These are phyloP conservation scores for Subacronicta megacephala DNA, from an alignment of 2,888 invertebrate genomes.

Conservation along the genomic window DNA sequence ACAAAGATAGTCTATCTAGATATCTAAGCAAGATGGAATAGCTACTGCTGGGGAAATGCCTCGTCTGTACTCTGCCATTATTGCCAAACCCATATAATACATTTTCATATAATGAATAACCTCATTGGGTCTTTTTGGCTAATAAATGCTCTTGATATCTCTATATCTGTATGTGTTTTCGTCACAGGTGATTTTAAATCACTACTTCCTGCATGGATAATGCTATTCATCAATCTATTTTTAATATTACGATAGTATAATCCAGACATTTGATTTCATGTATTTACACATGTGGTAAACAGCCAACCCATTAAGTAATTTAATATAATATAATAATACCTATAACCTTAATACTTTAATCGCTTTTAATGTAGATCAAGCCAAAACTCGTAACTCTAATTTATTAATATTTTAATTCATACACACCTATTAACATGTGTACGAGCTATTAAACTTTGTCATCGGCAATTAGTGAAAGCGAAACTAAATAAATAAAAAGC, in stretches of 20 bases:
- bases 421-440: slow-evolving; percentile 82
- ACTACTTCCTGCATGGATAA: neutral
- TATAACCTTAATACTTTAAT: slow-evolving; percentile 7
- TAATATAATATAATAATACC: too few relatives aligned
- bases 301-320: slow-evolving; percentile 4
- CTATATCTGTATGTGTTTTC: too few relatives aligned
- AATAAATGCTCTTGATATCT: too few relatives aligned
- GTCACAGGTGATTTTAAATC: neutral
- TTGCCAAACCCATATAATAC: neutral
- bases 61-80: neutral
- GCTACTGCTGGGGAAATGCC: too few relatives aligned
- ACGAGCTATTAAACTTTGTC: slow-evolving; percentile 85
- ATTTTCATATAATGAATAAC: too few relatives aligned
- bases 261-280: slow-evolving; percentile 12
- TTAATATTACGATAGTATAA: slow-evolving; percentile 4
- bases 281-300: slow-evolving; percentile 8
- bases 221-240: neutral
- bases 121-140: too few relatives aligned
- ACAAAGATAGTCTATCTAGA: too few relatives aligned
- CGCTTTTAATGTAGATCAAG: slow-evolving; percentile 17
- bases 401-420: slow-evolving; percentile 61
- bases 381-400: slow-evolving; percentile 26
- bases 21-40: too few relatives aligned
- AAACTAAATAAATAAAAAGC: slow-evolving; percentile 80
- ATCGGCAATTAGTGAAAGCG: slow-evolving; percentile 86